Evolutionary conservation across 2,888 invertebrate genomes (phyloP).

Genomic region (Cephus nigrinus): DNA sequence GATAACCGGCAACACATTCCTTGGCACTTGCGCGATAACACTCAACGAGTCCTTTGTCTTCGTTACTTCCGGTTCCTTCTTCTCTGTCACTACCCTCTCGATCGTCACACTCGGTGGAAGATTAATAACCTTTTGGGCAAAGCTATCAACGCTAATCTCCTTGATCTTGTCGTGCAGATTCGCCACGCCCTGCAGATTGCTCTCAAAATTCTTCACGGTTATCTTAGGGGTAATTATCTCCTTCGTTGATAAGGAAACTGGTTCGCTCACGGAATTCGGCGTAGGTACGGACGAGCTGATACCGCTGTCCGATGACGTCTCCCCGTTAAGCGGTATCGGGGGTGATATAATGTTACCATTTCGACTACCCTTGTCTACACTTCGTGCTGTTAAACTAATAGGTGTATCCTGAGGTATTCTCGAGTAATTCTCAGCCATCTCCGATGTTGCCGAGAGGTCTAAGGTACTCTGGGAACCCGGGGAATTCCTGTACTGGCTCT

Average conservation of each 20-base stretch:
- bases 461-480: constrained; percentile 54
- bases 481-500: constrained; percentile 59
- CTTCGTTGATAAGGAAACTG: constrained; percentile 58
- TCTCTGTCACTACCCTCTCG: constrained; percentile 54
- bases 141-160: constrained; percentile 51
- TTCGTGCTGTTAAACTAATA: constrained; percentile 61
- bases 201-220: constrained; percentile 60
- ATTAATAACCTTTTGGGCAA: constrained; percentile 58
- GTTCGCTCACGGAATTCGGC: constrained; percentile 56
- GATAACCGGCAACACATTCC: constrained; percentile 56
- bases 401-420: constrained; percentile 61
- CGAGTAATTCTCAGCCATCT: constrained; percentile 58
- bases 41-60: constrained; percentile 54
- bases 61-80: constrained; percentile 45
- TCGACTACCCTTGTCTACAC: constrained; percentile 56
- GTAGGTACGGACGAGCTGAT: constrained; percentile 61
- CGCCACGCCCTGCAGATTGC: constrained; percentile 56
- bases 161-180: constrained; percentile 59
- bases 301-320: constrained; percentile 62
- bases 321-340: constrained; percentile 61
- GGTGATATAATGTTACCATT: constrained; percentile 63
- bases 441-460: constrained; percentile 59
- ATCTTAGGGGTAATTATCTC: constrained; percentile 57
- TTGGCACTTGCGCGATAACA: constrained; percentile 56
- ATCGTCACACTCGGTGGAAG: constrained; percentile 60